Evolutionary conservation across 1,140 invertebrate species (phyloP).

Genomic region (Neomicropteryx cornuta): DNA sequence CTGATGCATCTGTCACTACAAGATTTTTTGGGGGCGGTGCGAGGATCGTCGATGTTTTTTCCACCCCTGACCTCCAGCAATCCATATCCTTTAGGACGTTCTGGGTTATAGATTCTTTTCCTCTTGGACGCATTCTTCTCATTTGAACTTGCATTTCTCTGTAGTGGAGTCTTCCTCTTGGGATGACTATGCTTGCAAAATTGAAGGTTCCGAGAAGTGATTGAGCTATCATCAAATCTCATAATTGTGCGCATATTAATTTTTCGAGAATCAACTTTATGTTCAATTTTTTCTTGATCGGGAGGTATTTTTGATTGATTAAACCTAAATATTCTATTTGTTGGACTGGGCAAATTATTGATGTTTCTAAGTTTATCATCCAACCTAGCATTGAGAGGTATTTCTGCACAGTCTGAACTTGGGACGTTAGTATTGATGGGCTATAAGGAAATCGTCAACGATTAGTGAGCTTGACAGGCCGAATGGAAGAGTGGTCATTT

Average conservation of each 20-base stretch:
- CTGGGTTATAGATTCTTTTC: neutral
- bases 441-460: constrained; percentile 19
- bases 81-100: constrained; percentile 5
- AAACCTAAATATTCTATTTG: constrained; percentile 7
- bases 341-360: neutral
- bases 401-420: constrained; percentile 1
- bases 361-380: constrained; percentile 4
- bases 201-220: neutral
- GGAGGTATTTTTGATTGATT: constrained; percentile 2
- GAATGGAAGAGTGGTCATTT: constrained; percentile 13
- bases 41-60: constrained; percentile 9
- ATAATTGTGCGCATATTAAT: neutral
- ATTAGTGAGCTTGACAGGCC: constrained; percentile 11
- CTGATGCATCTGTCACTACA: constrained; percentile 21
- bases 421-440: constrained; percentile 10
- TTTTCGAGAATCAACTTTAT: neutral
- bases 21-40: constrained; percentile 12
- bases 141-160: constrained; percentile 1
- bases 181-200: constrained; percentile 1
- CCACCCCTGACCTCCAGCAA: constrained; percentile 12
- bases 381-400: constrained; percentile 2
- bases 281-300: neutral
- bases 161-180: constrained; percentile 2
- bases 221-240: neutral
- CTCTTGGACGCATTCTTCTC: constrained; percentile 2